A percentile compares a stretch with the other conserved stretches of the same genome.
phyloP scores from a whole-genome alignment of 2,113 vertebrate species.

The Cochlearius cochlearius region DNA sequence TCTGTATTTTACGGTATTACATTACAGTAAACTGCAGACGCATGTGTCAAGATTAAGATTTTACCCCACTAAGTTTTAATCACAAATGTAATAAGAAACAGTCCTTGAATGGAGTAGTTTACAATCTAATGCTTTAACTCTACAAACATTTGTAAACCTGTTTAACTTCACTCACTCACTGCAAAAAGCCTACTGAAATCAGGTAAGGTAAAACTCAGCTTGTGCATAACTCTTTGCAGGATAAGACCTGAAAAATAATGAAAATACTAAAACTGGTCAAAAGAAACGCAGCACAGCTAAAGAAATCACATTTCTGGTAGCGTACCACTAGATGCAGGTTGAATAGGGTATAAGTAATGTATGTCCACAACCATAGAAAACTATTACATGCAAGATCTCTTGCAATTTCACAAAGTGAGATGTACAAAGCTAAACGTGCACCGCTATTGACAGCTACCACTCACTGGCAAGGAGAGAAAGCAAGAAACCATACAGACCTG shows the following conservation, averaged over 20 bases:
- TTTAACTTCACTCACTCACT: not conserved
- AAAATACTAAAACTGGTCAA: not conserved
- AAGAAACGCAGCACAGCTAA: not conserved
- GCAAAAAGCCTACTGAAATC: not conserved
- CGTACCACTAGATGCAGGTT: not conserved
- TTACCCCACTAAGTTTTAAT: not conserved
- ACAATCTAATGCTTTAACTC: not conserved
- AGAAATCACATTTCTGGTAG: not conserved
- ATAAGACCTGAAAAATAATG: not conserved
- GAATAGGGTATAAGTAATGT: not conserved
- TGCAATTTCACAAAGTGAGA: not conserved
- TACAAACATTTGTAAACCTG: not conserved
- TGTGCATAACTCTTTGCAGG: not conserved
- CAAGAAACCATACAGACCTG: conserved; percentile 68
- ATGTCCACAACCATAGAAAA: not conserved
- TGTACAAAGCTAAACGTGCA: not conserved
- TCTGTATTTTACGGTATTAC: not conserved
- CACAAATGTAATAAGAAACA: not conserved
- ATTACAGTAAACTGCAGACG: not conserved
- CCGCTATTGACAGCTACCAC: not conserved
- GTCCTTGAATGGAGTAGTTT: not conserved
- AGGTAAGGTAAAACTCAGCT: not conserved
- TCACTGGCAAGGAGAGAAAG: not conserved
- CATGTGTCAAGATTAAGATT: not conserved
- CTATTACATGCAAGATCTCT: not conserved